Evolutionary conservation across 35 echinoderm and acorn worm genomes (phyloP), one percentile per base, ranked within the genome.

Genomic region (Stichopus chloronotus): DNA sequence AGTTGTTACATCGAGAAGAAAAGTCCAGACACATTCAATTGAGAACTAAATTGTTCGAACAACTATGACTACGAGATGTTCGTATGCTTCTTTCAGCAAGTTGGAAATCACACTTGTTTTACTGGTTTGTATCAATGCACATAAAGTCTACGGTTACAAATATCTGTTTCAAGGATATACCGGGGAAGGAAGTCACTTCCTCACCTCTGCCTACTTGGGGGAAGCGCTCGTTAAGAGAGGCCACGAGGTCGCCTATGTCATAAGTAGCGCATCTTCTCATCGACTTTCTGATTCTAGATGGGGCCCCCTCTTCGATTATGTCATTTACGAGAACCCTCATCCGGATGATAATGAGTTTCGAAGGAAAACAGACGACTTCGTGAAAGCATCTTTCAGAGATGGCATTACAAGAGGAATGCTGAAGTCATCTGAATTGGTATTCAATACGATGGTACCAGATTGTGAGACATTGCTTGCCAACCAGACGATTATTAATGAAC

Each of bases 171-270:
- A 82, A 16, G 79, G 24, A 10, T 82, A 52, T 25, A 82, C 53
- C 24, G 79, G 79, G 53, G 79, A 91, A 72, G 88, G 88, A 2
- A 91, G 88, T 19, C 88, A 91, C 55, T 72, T 91, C 54, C 52
- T 76, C 30, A 55, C 88, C 0, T 65, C 60, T 68, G 60, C 68
- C 13, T 19, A 72, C 21, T 22, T 91, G 25, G 88, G n/a, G 0
- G 88, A 91, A 30, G 21, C 52, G 2, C 88, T 91, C 71, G 65
- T 91, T 10, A 22, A 43, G 6, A 8, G 88, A 20, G 88, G 88
- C 4, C 88, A 77, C 61, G 77, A 76, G 52, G 63, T 76, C 13
- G 53, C 88, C 9, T 74, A 77, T 22, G 30, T 91, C 5, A 76
- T 91, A 9, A 76, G 25, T 25, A 91, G 72, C 72, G 89, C 56